Evolutionary conservation across 1,140 invertebrate genomes (phyloP).

Genomic region (Drosophila pseudoananassae): DNA sequence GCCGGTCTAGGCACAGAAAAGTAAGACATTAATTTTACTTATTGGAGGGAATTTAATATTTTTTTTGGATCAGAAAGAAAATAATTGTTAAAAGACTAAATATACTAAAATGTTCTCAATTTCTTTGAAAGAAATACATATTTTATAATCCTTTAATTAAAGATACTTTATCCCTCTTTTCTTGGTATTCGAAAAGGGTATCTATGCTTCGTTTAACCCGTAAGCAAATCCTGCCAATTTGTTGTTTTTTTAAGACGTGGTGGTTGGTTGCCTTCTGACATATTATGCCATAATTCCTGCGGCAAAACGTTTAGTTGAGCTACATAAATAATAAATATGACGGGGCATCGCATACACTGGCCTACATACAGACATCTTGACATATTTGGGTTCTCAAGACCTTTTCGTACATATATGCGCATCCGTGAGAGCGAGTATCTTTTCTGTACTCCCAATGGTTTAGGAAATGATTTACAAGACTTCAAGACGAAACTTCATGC

Average conservation of each 20-base stretch:
- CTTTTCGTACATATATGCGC: conserved; percentile 6
- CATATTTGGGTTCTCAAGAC: conserved; percentile 22
- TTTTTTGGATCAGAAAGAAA: background rate
- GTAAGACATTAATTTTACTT: background rate
- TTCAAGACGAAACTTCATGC: conserved; percentile 27
- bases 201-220: conserved; percentile 1
- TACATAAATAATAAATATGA: conserved; percentile 79
- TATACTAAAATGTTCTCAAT: background rate
- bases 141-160: background rate
- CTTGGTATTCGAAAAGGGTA: conserved; percentile 9
- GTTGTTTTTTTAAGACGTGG: conserved; percentile 66
- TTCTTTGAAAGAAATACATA: background rate
- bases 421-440: background rate
- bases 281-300: conserved; percentile 78
- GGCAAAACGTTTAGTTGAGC: conserved; percentile 79
- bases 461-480: conserved; percentile 45
- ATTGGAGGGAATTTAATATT: background rate
- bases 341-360: conserved; percentile 20
- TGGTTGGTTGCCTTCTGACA: conserved; percentile 68
- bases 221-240: background rate
- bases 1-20: conserved; percentile 14
- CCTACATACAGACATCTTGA: conserved; percentile 24
- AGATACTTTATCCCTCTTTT: background rate
- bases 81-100: background rate
- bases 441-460: conserved; percentile 21